Evolutionary conservation across 1,140 invertebrate genomes (phyloP).

Genomic region (Doryteuthis pealeii): DNA sequence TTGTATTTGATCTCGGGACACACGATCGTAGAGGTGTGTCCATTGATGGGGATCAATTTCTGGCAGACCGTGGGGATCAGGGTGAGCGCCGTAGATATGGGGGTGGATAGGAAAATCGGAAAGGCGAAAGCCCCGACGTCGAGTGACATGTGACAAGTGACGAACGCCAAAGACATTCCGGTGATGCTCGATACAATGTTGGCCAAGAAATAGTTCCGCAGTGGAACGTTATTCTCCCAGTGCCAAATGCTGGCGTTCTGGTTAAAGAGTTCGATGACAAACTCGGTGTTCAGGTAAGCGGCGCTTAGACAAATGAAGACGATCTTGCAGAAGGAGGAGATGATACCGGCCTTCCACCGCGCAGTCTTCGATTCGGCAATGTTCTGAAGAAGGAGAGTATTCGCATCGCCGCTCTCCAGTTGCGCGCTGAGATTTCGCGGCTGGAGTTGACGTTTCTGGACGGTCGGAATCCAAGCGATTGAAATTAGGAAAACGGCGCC

Average conservation of each 20-base stretch:
- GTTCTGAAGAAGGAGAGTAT: neutral
- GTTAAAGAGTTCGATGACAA: slow-evolving; percentile 12
- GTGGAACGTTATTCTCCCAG: neutral
- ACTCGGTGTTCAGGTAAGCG: slow-evolving; percentile 18
- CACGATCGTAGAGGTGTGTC: neutral
- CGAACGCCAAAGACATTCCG: slow-evolving; percentile 30
- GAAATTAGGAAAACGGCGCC: neutral
- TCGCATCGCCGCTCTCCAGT: neutral
- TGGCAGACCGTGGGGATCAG: too few species aligned
- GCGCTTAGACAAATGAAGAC: slow-evolving; percentile 17
- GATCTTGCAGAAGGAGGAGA: slow-evolving; percentile 20
- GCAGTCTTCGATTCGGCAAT: slow-evolving; percentile 9
- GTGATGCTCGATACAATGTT: slow-evolving; percentile 15
- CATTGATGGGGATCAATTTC: too few species aligned
- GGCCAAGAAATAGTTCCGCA: slow-evolving; percentile 17
- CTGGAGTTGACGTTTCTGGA: neutral
- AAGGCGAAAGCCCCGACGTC: slow-evolving; percentile 26
- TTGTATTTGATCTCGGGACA: neutral
- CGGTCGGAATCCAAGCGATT: neutral
- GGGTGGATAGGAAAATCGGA: slow-evolving; percentile 26
- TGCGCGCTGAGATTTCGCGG: neutral
- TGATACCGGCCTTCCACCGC: slow-evolving; percentile 26
- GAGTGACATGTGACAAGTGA: slow-evolving; percentile 33
- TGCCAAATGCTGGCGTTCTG: neutral
- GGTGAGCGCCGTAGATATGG: slow-evolving; percentile 2